These are phyloP conservation scores for Dendrocopos noguchii DNA, from an alignment of 2,113 vertebrate species.

Conservation along the genomic window DNA sequence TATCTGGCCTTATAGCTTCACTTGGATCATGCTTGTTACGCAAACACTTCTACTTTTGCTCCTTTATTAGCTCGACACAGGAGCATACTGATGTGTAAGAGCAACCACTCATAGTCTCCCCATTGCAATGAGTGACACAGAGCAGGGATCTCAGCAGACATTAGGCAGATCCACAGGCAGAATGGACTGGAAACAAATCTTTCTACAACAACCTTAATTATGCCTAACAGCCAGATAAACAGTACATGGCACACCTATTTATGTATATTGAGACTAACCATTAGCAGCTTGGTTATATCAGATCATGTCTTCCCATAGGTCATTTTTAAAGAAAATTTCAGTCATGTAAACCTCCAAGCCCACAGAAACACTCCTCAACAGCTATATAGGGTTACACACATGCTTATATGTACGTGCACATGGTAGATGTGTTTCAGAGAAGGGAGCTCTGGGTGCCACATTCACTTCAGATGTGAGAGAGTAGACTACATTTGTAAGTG, in stretches of 20 bases:
- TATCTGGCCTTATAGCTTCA: not conserved
- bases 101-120: not conserved
- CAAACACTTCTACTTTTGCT: not conserved
- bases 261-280: not conserved
- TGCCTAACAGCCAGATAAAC: constrained; percentile 12
- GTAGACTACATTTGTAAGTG: not conserved
- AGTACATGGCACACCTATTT: constrained; percentile 15
- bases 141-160: constrained; percentile 22
- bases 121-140: not conserved
- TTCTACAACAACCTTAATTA: constrained; percentile 37
- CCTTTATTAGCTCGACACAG: not conserved
- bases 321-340: not conserved
- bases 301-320: not conserved
- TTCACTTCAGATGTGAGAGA: not conserved
- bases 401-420: not conserved
- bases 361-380: not conserved
- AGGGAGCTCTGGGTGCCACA: not conserved
- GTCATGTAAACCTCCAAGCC: not conserved
- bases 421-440: not conserved
- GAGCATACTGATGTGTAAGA: not conserved
- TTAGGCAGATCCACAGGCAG: constrained; percentile 2
- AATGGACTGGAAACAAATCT: constrained; percentile 22
- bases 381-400: not conserved
- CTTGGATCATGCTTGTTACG: not conserved
- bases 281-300: not conserved